Evolutionary conservation across 2,888 invertebrate genomes (phyloP).

Genomic region (Acrobasis suavella): DNA sequence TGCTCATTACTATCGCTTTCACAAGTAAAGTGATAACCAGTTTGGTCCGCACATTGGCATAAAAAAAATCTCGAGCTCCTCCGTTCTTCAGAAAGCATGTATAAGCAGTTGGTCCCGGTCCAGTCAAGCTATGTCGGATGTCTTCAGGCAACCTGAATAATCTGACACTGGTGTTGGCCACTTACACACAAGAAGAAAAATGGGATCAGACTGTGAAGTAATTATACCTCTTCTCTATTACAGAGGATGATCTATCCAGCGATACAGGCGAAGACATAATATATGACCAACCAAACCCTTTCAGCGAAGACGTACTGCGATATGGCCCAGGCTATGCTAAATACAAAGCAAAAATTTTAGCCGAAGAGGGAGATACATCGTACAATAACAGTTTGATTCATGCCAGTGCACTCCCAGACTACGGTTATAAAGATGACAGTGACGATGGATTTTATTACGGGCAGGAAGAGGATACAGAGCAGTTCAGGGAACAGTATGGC

Average conservation of each 20-base stretch:
- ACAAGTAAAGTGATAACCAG: no score
- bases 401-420: constrained; percentile 48
- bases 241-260: constrained; percentile 73
- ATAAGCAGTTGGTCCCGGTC: no score
- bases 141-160: no score
- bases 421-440: constrained; percentile 64
- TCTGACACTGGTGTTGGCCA: no score
- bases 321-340: constrained; percentile 86
- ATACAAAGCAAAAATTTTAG: constrained; percentile 82
- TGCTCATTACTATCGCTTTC: no score
- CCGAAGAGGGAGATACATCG: constrained; percentile 46
- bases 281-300: constrained; percentile 57
- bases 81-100: no score
- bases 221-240: no score
- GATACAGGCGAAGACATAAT: constrained; percentile 73
- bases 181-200: no score
- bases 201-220: no score
- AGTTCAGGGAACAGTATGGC: constrained; percentile 60
- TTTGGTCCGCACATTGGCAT: no score
- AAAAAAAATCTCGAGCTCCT: no score
- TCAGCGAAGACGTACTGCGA: constrained; percentile 79
- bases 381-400: constrained; percentile 52
- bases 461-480: constrained; percentile 63
- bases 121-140: no score
- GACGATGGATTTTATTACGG: constrained; percentile 76